Base-by-base conservation (phyloP, 2,888 invertebrate genomes). In the Caenorhabditis japonica region DNA sequence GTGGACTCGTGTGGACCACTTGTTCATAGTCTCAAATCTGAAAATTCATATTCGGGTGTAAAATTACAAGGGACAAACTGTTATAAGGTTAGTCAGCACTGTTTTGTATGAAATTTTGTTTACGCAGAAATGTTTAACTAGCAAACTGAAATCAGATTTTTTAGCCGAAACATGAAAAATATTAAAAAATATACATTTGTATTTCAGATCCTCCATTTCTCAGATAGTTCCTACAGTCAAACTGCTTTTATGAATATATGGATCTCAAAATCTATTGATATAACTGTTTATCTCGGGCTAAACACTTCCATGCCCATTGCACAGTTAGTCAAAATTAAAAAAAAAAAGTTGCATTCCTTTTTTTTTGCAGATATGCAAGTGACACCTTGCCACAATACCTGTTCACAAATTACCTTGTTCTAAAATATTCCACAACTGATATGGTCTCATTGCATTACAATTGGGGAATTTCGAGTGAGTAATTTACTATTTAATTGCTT, bases 121-220 rank as follows among this genome's bases (percentile, higher is more conserved):
- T n/a, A n/a, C n/a, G n/a, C n/a, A n/a, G n/a, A n/a, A n/a, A n/a
- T n/a, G n/a, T n/a, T n/a, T n/a, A n/a, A n/a, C n/a, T n/a, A n/a
- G n/a, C n/a, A n/a, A n/a, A n/a, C n/a, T n/a, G n/a, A n/a, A n/a
- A n/a, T n/a, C n/a, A n/a, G n/a, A n/a, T n/a, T n/a, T n/a, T n/a
- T n/a, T n/a, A n/a, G n/a, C n/a, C n/a, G n/a, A n/a, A n/a, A n/a
- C n/a, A 21, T 33, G 7, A 8, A 4, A 34, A 8, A n/a, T 38
- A 13, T 3, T n/a, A 8, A n/a, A 3, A 21, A 21, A 23, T 5
- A 39, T 4, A 8, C 10, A 51, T n/a, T 51, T 23, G 2, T 19
- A 15, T 33, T 59, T 34, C 33, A 70, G 70, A 19, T 70, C 5
- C 52, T 70, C 3, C 70, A 70, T 12, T 51, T 70, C n/a, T n/a